These are phyloP conservation scores for Myotis davidii DNA, from an alignment of 2,113 vertebrate species.

Conservation along the genomic window DNA sequence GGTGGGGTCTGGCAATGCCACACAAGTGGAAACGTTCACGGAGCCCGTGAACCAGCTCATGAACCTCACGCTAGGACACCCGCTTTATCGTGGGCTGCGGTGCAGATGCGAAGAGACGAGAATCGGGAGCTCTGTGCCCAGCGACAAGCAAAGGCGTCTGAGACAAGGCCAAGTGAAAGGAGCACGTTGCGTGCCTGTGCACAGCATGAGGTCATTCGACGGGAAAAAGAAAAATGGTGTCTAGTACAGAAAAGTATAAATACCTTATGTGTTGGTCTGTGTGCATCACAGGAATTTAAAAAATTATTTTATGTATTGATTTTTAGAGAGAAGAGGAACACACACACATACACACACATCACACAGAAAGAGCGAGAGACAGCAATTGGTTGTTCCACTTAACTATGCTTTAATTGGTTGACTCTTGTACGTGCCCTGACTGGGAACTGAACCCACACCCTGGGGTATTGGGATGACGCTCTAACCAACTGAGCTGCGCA, in stretches of 20 bases:
- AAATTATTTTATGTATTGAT: background rate
- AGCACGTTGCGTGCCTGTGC: background rate
- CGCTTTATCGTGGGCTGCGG: background rate
- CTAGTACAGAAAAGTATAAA: constrained; percentile 7
- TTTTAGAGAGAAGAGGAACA: background rate
- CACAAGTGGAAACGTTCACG: background rate
- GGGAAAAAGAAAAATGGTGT: background rate
- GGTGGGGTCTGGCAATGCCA: background rate
- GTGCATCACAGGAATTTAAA: background rate
- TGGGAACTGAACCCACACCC: background rate
- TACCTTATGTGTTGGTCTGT: background rate
- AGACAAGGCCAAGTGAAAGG: background rate
- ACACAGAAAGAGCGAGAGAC: background rate
- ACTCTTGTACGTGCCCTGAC: background rate
- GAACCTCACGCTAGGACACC: background rate
- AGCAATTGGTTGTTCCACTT: background rate
- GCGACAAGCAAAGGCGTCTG: background rate
- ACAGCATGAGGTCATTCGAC: background rate
- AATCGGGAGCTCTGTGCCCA: background rate
- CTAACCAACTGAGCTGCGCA: background rate
- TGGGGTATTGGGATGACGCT: background rate
- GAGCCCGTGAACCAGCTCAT: background rate
- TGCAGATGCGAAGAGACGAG: background rate
- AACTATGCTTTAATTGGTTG: background rate
- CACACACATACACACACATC: no score